Evolutionary conservation across 2,888 invertebrate genomes (phyloP), one percentile per base, ranked within the genome.

Genomic region (Agriopis leucophaearia): DNA sequence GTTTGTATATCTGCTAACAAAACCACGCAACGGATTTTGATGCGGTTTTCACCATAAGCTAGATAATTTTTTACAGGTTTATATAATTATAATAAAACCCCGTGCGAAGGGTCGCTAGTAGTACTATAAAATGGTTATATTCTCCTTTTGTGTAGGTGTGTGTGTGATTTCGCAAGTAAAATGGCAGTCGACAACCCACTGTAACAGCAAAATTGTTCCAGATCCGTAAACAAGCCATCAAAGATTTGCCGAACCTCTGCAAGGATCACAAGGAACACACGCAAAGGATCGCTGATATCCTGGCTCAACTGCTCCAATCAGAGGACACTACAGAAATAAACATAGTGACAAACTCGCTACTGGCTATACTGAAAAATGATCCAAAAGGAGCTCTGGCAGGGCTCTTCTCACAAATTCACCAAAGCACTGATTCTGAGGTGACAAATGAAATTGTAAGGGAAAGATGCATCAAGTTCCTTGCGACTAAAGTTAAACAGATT

Each of bases 141-240:
- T 8, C 38, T 8, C 38, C 38, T 9, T 6, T 7, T 38, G 9
- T 38, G 38, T 7, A 8, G 27, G 27, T 0, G 18, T 2, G 18
- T 27, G 18, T 27, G 27, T 27, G 4, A 27, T 27, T 27, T 5
- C 27, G 27, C 27, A 3, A 0, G 27, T 27, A 27, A 2, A 27
- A 27, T 27, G 3, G 5, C 3, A 27, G 27, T 27, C 47, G 16
- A 2, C 8, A 47, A 16, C 16, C 13, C 27, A 18, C 27, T 27
- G 7, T 13, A n/a, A 27, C n/a, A 27, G 1, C 8, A 35, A 51
- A 38, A 38, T 15, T 15, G 3, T 79, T 72, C 2, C 84, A 98
- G 98, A 98, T 98, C 80, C 95, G 99, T 18, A 98, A 98, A 82
- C 98, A 98, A 94, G 99, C 98, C 13, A 98, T 99, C 76, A 98